Evolutionary conservation across 2,113 vertebrate species (phyloP).

Genomic region (Phaethon lepturus): DNA sequence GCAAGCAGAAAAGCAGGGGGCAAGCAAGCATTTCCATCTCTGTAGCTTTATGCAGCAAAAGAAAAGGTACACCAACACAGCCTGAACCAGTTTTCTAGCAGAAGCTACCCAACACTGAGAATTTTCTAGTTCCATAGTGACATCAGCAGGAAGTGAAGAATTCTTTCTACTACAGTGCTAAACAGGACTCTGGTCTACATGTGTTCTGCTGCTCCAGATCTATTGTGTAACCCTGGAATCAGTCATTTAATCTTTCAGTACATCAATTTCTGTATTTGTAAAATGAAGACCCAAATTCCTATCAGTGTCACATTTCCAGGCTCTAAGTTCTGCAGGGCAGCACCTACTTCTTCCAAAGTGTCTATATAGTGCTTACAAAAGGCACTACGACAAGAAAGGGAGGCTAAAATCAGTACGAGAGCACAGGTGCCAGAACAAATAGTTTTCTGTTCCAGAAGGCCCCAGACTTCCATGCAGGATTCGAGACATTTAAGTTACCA

Average conservation of each 20-base stretch:
- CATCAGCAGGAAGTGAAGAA: not conserved
- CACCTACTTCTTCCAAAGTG: not conserved
- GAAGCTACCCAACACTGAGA: not conserved
- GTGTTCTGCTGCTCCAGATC: not conserved
- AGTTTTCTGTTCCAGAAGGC: not conserved
- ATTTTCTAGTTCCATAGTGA: not conserved
- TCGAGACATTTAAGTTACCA: not conserved
- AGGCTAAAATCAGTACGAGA: fast-evolving
- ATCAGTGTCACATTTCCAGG: not conserved
- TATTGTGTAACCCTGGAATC: not conserved
- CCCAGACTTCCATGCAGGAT: not conserved
- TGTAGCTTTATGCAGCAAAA: not conserved
- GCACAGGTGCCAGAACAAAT: not conserved
- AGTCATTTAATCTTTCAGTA: not conserved
- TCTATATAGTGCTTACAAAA: not conserved
- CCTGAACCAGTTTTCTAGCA: not conserved
- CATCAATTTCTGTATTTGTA: not conserved
- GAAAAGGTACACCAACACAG: not conserved
- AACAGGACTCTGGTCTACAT: not conserved
- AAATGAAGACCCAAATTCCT: not conserved
- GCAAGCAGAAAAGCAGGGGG: not conserved
- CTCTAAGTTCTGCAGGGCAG: not conserved
- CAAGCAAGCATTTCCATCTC: not conserved
- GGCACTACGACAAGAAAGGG: not conserved
- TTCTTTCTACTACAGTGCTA: not conserved